These are phyloP conservation scores for Trichogramma dendrolimi DNA, from an alignment of 2,888 invertebrate species.

Conservation along the genomic window DNA sequence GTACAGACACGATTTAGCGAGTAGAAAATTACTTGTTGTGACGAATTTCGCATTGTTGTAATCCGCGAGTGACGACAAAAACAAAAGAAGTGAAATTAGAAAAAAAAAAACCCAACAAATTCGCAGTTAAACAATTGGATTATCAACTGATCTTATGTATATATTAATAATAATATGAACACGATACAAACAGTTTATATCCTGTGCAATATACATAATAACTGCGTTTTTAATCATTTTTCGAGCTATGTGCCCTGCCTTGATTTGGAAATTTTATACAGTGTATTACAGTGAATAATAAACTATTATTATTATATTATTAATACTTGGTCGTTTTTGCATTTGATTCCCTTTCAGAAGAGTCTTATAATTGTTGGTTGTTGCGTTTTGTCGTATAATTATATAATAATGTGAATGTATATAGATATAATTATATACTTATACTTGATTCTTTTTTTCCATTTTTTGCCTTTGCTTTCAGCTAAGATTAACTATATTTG, in stretches of 20 bases:
- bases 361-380: no score
- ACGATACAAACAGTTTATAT: not conserved
- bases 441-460: conserved; percentile 15
- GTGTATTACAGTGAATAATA: conserved; percentile 30
- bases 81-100: conserved; percentile 10
- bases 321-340: not conserved
- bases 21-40: no score
- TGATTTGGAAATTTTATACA: conserved; percentile 30
- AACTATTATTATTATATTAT: conserved; percentile 29
- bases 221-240: conserved; percentile 23
- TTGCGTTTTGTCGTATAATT: no score
- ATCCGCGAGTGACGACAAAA: no score
- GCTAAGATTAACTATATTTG: no score
- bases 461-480: conserved; percentile 8
- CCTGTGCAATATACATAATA: conserved; percentile 23
- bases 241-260: conserved; percentile 29
- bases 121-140: conserved; percentile 20
- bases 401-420: conserved; percentile 16
- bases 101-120: conserved; percentile 3
- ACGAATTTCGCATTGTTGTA: no score
- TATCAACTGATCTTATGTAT: not conserved
- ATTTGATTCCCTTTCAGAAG: not conserved
- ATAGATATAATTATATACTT: conserved; percentile 23
- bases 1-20: no score
- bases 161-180: no score